These are phyloP conservation scores for Selenia dentaria DNA, from an alignment of 2,888 invertebrate genomes.

Conservation along the genomic window DNA sequence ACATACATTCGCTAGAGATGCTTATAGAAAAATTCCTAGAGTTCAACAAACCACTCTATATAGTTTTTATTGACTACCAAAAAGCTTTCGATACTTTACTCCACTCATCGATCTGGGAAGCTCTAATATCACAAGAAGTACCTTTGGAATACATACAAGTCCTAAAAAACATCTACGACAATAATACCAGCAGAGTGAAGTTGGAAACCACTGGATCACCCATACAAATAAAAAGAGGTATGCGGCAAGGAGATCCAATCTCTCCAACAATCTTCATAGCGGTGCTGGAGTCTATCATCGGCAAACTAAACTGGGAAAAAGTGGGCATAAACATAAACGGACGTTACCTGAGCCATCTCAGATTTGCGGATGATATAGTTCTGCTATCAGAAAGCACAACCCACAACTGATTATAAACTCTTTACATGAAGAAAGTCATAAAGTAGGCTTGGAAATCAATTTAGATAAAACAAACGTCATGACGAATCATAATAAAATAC, in stretches of 20 bases:
- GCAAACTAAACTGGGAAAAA: slow-evolving; percentile 9
- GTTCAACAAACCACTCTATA: neutral
- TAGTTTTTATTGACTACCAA: neutral
- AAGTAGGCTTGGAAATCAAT: slow-evolving; percentile 29
- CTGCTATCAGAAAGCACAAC: slow-evolving; percentile 6
- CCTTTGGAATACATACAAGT: slow-evolving; percentile 15
- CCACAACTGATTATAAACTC: slow-evolving; percentile 9
- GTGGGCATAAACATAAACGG: slow-evolving; percentile 7
- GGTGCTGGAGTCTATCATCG: neutral
- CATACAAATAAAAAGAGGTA: slow-evolving; percentile 13
- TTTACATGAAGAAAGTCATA: slow-evolving; percentile 19
- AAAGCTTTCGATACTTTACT: slow-evolving; percentile 1
- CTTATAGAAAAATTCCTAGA: slow-evolving; percentile 26
- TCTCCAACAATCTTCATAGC: slow-evolving; percentile 12
- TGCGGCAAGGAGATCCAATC: slow-evolving; percentile 11
- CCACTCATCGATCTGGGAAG: slow-evolving; percentile 19
- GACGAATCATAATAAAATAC: slow-evolving; percentile 16
- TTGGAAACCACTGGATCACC: slow-evolving; percentile 1
- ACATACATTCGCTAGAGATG: slow-evolving; percentile 2
- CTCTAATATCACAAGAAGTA: slow-evolving; percentile 3
- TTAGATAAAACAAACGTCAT: slow-evolving; percentile 30
- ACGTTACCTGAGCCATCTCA: neutral
- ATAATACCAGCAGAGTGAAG: slow-evolving; percentile 18
- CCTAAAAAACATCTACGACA: slow-evolving; percentile 20
- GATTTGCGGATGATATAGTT: slow-evolving; percentile 17